phyloP scores from a whole-genome alignment of 2,888 invertebrate genomes.

The Callosobruchus maculatus region DNA sequence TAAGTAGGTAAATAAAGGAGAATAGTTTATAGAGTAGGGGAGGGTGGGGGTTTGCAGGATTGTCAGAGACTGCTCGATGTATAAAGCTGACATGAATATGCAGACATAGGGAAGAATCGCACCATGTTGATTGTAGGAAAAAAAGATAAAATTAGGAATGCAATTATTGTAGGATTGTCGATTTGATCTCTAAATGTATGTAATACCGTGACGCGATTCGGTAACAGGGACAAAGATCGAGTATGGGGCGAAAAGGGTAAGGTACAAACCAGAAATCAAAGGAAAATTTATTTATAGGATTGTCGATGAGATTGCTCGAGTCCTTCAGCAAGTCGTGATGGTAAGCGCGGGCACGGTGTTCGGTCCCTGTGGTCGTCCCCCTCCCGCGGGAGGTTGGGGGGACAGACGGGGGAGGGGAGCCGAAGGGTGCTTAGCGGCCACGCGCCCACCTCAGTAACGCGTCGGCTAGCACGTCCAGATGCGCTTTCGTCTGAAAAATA shows the following conservation, averaged over 20 bases:
- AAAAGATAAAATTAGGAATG: not conserved
- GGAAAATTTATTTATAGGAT: not conserved
- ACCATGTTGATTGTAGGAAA: not conserved
- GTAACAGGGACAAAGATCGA: not conserved
- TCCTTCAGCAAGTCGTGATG: not conserved
- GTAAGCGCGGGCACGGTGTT: constrained; percentile 21
- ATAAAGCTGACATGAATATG: too few species aligned
- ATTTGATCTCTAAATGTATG: not conserved
- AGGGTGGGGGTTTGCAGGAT: too few species aligned
- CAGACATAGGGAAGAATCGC: not conserved
- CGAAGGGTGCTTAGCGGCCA: constrained; percentile 66
- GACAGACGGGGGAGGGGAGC: not conserved
- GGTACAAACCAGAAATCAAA: constrained; percentile 44
- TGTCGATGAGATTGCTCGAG: not conserved
- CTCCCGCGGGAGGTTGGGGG: constrained; percentile 23
- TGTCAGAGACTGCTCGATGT: too few species aligned
- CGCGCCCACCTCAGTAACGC: constrained; percentile 91
- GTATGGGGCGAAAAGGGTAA: constrained; percentile 37
- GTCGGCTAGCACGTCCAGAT: constrained; percentile 90
- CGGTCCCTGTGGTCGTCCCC: constrained; percentile 23
- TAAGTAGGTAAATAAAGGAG: too few species aligned
- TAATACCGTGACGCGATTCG: constrained; percentile 7
- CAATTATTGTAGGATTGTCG: not conserved
- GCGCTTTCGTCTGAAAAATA: constrained; percentile 85
- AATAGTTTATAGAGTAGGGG: too few species aligned